phyloP scores from a whole-genome alignment of 2,888 invertebrate species.

The Mythimna lalbum region DNA sequence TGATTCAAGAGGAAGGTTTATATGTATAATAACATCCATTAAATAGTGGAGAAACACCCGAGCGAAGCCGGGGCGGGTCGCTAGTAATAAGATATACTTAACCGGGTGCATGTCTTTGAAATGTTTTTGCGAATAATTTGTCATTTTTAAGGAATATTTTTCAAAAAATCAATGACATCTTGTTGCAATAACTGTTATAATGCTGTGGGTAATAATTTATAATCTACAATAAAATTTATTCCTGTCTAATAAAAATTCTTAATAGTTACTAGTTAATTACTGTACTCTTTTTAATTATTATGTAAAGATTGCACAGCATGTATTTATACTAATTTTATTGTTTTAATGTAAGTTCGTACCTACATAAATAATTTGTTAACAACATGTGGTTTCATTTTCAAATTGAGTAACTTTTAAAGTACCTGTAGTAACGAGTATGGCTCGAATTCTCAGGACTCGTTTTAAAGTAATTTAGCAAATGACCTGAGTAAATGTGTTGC shows the following conservation, averaged over 20 bases:
- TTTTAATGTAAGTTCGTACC: constrained; percentile 64
- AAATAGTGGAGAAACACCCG: no score
- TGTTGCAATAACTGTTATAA: constrained; percentile 82
- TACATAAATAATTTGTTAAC: constrained; percentile 73
- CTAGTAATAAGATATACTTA: constrained; percentile 61
- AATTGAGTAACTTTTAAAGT: constrained; percentile 28
- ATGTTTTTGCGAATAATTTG: constrained; percentile 87
- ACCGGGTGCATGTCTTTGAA: constrained; percentile 71
- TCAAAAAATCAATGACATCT: constrained; percentile 76
- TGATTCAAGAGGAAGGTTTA: no score
- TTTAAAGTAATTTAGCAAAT: constrained; percentile 33
- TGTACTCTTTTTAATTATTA: constrained; percentile 47
- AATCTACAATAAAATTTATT: constrained; percentile 51
- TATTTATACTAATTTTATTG: constrained; percentile 69
- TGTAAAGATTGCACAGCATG: constrained; percentile 59
- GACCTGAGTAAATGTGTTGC: constrained; percentile 19
- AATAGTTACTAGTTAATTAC: constrained; percentile 55
- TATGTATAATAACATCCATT: no score
- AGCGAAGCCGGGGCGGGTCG: no score
- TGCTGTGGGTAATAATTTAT: constrained; percentile 75
- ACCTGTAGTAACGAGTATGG: not conserved
- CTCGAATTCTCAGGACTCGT: constrained; percentile 20
- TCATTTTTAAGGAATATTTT: constrained; percentile 72
- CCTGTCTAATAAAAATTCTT: constrained; percentile 41
- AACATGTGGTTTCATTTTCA: constrained; percentile 59